Evolutionary conservation across 2,888 invertebrate species (phyloP), one percentile per base, ranked within the genome.

Genomic region (Acleris cristana): DNA sequence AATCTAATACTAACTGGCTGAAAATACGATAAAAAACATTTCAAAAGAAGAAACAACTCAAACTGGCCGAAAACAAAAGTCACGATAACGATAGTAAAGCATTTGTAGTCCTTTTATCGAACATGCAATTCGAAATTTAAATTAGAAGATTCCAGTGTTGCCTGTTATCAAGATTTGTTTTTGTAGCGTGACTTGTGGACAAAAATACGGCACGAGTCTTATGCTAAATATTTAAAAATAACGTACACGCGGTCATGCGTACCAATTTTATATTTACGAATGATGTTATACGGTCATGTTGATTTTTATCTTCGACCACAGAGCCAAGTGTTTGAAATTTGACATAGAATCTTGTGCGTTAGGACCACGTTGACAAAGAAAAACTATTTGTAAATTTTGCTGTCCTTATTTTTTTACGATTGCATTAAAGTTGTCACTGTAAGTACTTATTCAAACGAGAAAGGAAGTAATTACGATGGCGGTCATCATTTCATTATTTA

Each of bases 191-290:
- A 61, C 61, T 62, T 57, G 40, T 40, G 51, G 66, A 66, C 61
- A 66, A 55, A 66, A 62, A 66, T 66, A 66, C n/a, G 19, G 44
- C 51, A 61, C 55, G 55, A 56, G 34, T 21, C 59, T 54, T 48
- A 58, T 48, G 65, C 61, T 66, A 66, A 52, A 66, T 57, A 62
- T 66, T 62, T 66, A 62, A 62, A 66, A 61, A 65, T 65, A 65
- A 40, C 53, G 53, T 58, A 54, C 55, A 49, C 49, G 55, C 51
- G 51, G 34, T 8, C 54, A 18, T 66, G 52, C 61, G 61, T 49
- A 53, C 18, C 34, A 52, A 23, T 21, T 26, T 45, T 66, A 56
- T 66, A 66, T 57, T 66, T 61, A 52, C 30, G 14, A 56, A 52
- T 66, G 61, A 62, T 51, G 61, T 12, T 23, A 48, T 23, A 48